Conservation (phyloP, 2,113 vertebrate species). For the Seriola dumerili region DNA sequence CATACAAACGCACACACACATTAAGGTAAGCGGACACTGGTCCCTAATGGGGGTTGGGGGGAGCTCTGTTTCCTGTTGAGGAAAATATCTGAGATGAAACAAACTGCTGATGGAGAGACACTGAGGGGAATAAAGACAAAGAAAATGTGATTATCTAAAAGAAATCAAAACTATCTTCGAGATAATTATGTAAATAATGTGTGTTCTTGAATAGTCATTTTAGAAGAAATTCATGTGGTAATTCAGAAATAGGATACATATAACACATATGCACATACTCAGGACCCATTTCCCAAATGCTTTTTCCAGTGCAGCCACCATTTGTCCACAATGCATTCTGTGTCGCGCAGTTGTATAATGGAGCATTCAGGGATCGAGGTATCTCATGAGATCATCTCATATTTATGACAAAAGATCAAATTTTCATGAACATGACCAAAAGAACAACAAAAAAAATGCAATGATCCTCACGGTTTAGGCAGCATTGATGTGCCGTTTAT, state of each 20-base stretch:
- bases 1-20: slow-evolving; percentile 47
- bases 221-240: background rate
- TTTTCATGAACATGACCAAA: too few relatives aligned
- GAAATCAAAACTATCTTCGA: slow-evolving; percentile 19
- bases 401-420: too few relatives aligned
- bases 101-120: slow-evolving; percentile 73
- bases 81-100: slow-evolving; percentile 76
- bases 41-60: slow-evolving; percentile 67
- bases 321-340: too few relatives aligned
- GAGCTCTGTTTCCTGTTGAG: slow-evolving; percentile 74
- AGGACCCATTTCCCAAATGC: background rate
- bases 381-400: too few relatives aligned
- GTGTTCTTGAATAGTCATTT: background rate
- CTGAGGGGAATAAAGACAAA: slow-evolving; percentile 37
- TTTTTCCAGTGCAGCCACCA: too few relatives aligned
- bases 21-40: slow-evolving; percentile 74
- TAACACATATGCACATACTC: background rate
- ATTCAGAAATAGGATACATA: background rate
- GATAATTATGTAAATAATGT: too few relatives aligned
- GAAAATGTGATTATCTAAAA: slow-evolving; percentile 50
- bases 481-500: too few relatives aligned
- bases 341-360: too few relatives aligned
- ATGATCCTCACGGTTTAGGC: too few relatives aligned
- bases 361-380: too few relatives aligned
- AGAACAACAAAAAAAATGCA: too few relatives aligned